Conservation (phyloP, 2,797 vertebrate species). For the Scyliorhinus canicula region DNA sequence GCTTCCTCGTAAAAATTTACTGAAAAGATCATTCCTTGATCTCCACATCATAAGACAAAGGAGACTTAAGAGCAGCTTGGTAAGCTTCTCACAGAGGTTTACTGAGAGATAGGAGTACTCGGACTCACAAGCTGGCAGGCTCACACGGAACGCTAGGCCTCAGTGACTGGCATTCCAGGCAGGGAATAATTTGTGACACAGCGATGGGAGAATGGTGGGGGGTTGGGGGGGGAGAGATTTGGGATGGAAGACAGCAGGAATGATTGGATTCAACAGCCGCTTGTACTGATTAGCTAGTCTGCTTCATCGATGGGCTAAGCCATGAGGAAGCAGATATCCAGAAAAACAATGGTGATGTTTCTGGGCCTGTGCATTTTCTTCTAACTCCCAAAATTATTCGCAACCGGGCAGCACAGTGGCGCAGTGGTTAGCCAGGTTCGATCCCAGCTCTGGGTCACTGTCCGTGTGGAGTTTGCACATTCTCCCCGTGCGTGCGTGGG, state of each 20-base stretch:
- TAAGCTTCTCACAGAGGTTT: neutral
- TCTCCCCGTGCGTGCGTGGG: no score
- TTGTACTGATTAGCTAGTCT: neutral
- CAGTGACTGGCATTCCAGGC: neutral
- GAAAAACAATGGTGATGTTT: neutral
- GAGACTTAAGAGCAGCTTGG: neutral
- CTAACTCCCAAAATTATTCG: neutral
- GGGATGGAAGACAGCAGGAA: neutral
- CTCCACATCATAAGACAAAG: neutral
- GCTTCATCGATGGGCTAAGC: neutral
- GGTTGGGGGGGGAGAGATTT: no score
- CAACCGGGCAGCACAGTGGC: no score
- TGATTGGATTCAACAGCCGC: neutral
- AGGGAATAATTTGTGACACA: neutral
- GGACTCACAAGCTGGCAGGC: neutral
- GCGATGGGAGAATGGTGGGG: neutral
- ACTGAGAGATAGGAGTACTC: neutral
- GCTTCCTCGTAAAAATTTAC: neutral
- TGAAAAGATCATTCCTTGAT: neutral
- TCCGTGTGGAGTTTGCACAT: no score
- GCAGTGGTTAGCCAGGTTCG: no score
- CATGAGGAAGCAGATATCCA: neutral
- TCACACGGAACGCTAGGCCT: neutral
- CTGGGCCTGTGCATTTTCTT: neutral
- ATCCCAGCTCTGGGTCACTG: no score